Base-by-base conservation (phyloP, 2,797 vertebrate species). In the Sebastes glaucus region DNA sequence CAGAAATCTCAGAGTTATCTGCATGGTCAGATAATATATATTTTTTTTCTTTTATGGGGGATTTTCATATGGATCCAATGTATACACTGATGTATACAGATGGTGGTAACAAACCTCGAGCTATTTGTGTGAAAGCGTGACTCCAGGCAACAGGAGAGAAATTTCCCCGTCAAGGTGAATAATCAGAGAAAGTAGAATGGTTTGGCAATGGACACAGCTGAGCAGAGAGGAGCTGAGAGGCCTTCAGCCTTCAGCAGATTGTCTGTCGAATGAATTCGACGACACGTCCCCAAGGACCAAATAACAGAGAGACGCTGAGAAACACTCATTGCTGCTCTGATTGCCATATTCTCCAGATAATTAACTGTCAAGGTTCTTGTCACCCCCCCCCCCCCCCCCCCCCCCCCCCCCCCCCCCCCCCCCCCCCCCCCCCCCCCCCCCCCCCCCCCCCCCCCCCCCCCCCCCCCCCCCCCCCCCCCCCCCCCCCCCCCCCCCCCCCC, bases 271-370 rank as follows among this genome's bases (percentile, higher is more conserved):
- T 85, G 78, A 83, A 87, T 89, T 86, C 62, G 57, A 87, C 69
- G 55, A 82, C 88, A 78, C 11, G 20, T 90, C 92, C 85, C 89
- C 56, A 67, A 86, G 85, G 92, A 88, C 81, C 89, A 80, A 87
- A 88, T 84, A 91, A 87, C 80, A 88, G 86, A 87, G 84, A 84
- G 77, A 76, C 5, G 61, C 86, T 89, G 80, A 84, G 77, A 86
- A 91, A 90, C 88, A 85, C 87, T 91, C 87, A 88, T 89, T 83
- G 89, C 87, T 85, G 79, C 91, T 88, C 86, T 89, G 92, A 91
- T 92, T 88, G 91, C 85, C 88, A 88, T 88, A 91, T 92, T 88
- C 89, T 89, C 88, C 84, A 91, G 88, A 89, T 93, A 92, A 93
- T 93, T 92, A 91, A 88, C 92, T 93, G 88, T 92, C 90, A 92